Conservation (phyloP, 1,140 invertebrate genomes). For the Phymorhynchus buccinoides region DNA sequence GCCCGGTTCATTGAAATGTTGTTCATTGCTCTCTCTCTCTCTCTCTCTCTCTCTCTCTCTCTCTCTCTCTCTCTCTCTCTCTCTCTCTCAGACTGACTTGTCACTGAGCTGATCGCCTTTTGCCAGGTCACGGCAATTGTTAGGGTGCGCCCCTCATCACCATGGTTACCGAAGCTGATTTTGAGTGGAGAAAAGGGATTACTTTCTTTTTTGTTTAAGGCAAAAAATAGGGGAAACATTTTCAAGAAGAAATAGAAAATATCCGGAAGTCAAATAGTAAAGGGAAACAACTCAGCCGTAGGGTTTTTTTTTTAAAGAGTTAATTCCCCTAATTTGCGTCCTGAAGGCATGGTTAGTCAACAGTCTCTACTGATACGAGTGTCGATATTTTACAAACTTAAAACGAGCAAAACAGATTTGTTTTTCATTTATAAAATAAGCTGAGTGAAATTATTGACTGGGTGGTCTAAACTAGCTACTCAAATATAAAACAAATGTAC, state of each 20-base stretch:
- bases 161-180: constrained; percentile 2
- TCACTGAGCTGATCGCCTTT: background rate
- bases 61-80: too few species aligned
- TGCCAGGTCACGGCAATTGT: background rate
- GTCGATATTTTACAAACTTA: too few species aligned
- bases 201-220: too few species aligned
- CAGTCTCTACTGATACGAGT: too few species aligned
- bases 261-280: constrained; percentile 7
- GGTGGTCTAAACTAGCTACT: too few species aligned
- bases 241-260: background rate
- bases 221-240: background rate
- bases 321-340: background rate
- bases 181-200: background rate
- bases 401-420: too few species aligned
- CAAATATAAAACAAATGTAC: too few species aligned
- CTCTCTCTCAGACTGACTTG: background rate
- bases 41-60: too few species aligned
- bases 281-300: background rate
- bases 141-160: background rate
- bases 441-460: too few species aligned
- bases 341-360: background rate
- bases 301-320: background rate
- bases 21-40: too few species aligned
- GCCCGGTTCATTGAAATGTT: too few species aligned
- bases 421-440: too few species aligned